A percentile compares a stretch with the other conserved stretches of the same genome.
Evolutionary conservation across 2,888 invertebrate genomes (phyloP).

Genomic region (Drosophila borborema): DNA sequence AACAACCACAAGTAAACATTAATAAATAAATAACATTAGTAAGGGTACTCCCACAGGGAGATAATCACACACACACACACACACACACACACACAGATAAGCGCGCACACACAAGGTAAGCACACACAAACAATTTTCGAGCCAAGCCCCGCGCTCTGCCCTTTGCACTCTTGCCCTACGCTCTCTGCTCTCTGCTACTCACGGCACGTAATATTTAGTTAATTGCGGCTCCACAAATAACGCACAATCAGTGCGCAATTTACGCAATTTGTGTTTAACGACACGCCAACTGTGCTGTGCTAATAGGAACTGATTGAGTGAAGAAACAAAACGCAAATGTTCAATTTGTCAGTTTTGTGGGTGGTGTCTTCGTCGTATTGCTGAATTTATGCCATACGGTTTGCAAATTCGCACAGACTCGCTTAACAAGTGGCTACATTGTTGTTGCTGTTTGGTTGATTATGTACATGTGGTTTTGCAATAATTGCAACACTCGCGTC

Average conservation of each 20-base stretch:
- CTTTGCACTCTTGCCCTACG: neutral
- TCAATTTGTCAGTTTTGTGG: constrained; percentile 45
- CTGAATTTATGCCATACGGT: constrained; percentile 54
- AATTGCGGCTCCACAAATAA: constrained; percentile 58
- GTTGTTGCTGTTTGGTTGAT: constrained; percentile 31
- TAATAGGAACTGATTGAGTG: constrained; percentile 69
- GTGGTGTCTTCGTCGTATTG: constrained; percentile 46
- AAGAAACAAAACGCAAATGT: constrained; percentile 34
- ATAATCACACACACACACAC: constrained; percentile 10
- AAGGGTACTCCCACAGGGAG: constrained; percentile 21
- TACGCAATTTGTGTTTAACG: constrained; percentile 48
- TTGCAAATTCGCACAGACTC: constrained; percentile 32
- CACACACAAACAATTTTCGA: constrained; percentile 7
- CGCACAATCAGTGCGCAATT: constrained; percentile 58
- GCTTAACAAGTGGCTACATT: constrained; percentile 29
- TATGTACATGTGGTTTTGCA: constrained; percentile 37
- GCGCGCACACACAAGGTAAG: neutral
- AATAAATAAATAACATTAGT: constrained; percentile 67
- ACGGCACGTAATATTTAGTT: constrained; percentile 44
- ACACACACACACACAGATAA: constrained; percentile 10
- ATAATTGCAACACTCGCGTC: constrained; percentile 59
- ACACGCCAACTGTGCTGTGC: constrained; percentile 50
- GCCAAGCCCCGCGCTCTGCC: neutral
- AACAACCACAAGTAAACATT: constrained; percentile 45
- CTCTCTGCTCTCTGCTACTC: constrained; percentile 15